phyloP scores from a whole-genome alignment of 2,113 vertebrate genomes.

The Lota lota region DNA sequence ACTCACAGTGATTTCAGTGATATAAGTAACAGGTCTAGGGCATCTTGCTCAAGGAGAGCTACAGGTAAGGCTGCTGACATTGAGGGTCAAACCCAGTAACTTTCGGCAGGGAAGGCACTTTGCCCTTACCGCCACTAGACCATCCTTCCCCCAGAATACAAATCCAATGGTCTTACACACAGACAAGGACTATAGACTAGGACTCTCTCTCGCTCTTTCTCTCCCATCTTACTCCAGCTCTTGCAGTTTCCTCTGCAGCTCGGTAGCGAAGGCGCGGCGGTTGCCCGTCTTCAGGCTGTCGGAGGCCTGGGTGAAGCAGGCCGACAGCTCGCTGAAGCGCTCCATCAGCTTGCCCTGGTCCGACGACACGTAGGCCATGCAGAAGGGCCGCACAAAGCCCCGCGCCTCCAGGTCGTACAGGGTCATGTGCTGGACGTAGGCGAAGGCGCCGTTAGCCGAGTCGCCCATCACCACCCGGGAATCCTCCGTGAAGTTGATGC shows the following conservation, averaged over 20 bases:
- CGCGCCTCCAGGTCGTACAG: slow-evolving; percentile 92
- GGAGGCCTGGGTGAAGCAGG: slow-evolving; percentile 84
- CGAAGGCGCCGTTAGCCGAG: slow-evolving; percentile 86
- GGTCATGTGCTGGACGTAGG: slow-evolving; percentile 92
- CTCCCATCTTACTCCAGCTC: slow-evolving; percentile 83
- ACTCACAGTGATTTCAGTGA: too few relatives aligned
- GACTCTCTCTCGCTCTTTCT: too few relatives aligned
- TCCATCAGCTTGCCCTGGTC: slow-evolving; percentile 92
- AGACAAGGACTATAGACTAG: too few relatives aligned
- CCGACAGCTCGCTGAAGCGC: slow-evolving; percentile 83
- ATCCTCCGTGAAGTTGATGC: slow-evolving; percentile 92
- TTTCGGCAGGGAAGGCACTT: too few relatives aligned
- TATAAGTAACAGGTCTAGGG: too few relatives aligned
- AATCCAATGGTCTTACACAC: too few relatives aligned
- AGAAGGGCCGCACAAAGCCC: slow-evolving; percentile 93
- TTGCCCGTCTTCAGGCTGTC: slow-evolving; percentile 95
- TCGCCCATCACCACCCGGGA: slow-evolving; percentile 92
- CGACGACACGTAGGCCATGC: slow-evolving; percentile 92
- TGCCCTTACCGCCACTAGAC: too few relatives aligned
- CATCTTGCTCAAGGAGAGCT: too few relatives aligned
- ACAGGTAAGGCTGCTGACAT: too few relatives aligned
- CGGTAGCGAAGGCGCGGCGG: slow-evolving; percentile 88
- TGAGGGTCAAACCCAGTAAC: too few relatives aligned
- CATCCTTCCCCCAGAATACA: too few relatives aligned
- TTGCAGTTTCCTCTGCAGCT: slow-evolving; percentile 88